Evolutionary conservation across 2,113 vertebrate species (phyloP).

Genomic region (Peucedramus taeniatus): DNA sequence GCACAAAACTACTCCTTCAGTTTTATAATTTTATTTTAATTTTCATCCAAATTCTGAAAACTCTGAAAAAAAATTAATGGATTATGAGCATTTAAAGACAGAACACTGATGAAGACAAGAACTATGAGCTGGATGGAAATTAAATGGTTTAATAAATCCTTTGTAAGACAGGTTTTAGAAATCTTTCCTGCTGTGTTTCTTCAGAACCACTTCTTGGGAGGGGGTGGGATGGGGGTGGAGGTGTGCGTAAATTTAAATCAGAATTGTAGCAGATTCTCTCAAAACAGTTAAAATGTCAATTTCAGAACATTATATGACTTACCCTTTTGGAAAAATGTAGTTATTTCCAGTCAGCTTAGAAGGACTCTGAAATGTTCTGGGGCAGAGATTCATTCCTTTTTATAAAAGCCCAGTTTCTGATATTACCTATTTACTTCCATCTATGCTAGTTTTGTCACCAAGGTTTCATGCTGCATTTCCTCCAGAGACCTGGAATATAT

Average conservation of each 20-base stretch:
- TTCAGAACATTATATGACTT: background rate
- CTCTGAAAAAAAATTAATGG: background rate
- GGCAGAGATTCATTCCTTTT: background rate
- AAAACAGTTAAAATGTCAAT: background rate
- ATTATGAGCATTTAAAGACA: background rate
- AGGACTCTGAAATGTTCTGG: background rate
- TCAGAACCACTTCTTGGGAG: background rate
- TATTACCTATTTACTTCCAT: background rate
- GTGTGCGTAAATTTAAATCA: background rate
- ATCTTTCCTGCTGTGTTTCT: background rate
- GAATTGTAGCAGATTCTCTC: background rate
- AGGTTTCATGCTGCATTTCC: background rate
- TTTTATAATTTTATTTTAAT: background rate
- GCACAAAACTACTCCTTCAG: background rate
- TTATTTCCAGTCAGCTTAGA: background rate
- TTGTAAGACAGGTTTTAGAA: background rate
- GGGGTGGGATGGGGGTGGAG: fast-evolving
- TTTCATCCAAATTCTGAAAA: background rate
- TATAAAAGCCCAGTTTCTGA: background rate
- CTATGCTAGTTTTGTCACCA: background rate
- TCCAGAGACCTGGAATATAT: no score
- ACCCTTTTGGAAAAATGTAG: background rate
- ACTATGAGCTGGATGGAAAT: background rate
- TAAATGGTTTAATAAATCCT: background rate
- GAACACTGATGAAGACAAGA: background rate